Base-by-base conservation (phyloP, 1,140 invertebrate species). In the Megathymus violae region DNA sequence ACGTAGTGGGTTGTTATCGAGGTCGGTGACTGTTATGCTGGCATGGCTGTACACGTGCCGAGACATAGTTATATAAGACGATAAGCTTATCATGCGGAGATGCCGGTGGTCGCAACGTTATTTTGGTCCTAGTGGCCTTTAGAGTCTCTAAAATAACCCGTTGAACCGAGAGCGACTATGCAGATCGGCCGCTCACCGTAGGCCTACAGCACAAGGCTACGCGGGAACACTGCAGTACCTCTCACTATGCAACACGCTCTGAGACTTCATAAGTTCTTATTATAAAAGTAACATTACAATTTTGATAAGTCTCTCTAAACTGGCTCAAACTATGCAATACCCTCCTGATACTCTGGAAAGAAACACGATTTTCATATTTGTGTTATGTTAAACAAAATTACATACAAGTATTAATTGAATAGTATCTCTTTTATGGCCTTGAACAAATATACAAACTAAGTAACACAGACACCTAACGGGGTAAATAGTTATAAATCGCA, bases 31-130 rank as follows among this genome's bases (percentile, higher is more conserved):
- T 47, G 52, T 68, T 41, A 36, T 51, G 31, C 17, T 56, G 63
- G 34, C 41, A 15, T 61, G 62, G 44, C 34, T 27, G 13, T 71
- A 68, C 70, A 76, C 73, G 70, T 71, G 68, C 48, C 44, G 27
- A 15, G 61, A 16, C 27, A 31, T n/a, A 51, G 63, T 77, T 77
- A 75, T 75, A 56, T 77, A 77, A 77, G 64, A 58, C 52, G 59
- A 76, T 79, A 76, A 73, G 60, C 58, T 71, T 76, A 76, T 71
- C 68, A 65, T 44, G 58, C 56, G 17, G 51, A 64, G 62, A 40
- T 22, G 50, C 17, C 25, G 62, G 31, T 64, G 51, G 51, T 56
- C 19, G 44, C 19, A 27, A 48, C 40, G 73, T 76, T 73, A 76
- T 76, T 76, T 71, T 71, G 25, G 71, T 76, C 65, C 40, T 11